Evolutionary conservation across 2,797 vertebrate species (phyloP), one percentile per base, ranked within the genome.

Genomic region (Ataeniobius toweri): DNA sequence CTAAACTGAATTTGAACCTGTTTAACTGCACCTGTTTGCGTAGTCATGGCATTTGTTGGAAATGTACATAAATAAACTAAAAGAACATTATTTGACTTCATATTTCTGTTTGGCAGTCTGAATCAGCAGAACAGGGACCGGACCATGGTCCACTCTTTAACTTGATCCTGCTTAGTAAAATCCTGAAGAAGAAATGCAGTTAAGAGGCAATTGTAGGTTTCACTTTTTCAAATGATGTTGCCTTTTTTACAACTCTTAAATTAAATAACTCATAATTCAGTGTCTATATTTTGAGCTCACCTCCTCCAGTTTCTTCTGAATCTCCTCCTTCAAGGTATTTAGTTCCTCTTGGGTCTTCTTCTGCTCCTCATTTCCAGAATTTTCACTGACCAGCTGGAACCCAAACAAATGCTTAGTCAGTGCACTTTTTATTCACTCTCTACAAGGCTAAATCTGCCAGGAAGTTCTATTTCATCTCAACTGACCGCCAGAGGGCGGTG

Each of bases 291-390:
- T 46, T 39, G 12, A 44, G 26, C 85, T 85, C 70, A 96, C 95
- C 92, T 97, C 97, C 84, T 97, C 96, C 81, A 95, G 96, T 84
- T 97, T 97, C 83, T 97, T 97, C 80, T 92, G 88, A 58, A 28
- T 46, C 55, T 93, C 90, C 6, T 90, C 89, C 36, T 87, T 92
- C 65, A 88, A 74, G 0, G 63, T 51, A 31, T 48, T 89, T 31
- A 93, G 79, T 73, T 94, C 93, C 69, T 92, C 91, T 74, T 31
- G 81, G 84, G 96, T 95, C 93, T 97, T 98, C n/a, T 94, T 96
- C 56, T 97, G 91, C 78, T 87, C 96, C 83, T 98, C 97, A 86
- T 92, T 92, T 39, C 83, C 67, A 9, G 96, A 93, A 0, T 93
- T 90, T 80, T 98, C 97, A 2, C 86, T 91, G 53, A 95, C 94